These are phyloP conservation scores for Siderastrea siderea DNA, from an alignment of 92 coral and sea anemone genomes.

Conservation along the genomic window DNA sequence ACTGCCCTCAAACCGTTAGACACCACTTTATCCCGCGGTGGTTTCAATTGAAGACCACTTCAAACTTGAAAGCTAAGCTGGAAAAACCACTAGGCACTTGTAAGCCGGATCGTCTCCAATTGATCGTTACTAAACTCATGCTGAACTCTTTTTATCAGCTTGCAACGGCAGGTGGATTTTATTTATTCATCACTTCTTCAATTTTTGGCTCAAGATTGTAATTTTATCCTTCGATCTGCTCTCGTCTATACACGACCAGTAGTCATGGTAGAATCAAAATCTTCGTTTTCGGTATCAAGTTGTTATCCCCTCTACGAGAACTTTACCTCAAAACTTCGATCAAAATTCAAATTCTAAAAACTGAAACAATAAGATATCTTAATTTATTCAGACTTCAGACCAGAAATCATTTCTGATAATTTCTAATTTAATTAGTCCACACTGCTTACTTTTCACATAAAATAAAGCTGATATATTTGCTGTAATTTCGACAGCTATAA, in stretches of 20 bases:
- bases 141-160: not conserved
- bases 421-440: not conserved
- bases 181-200: not conserved
- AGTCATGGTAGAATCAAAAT: no score
- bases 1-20: not conserved
- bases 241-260: not conserved
- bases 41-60: not conserved
- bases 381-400: not conserved
- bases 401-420: not conserved
- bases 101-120: not conserved
- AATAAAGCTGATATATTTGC: not conserved
- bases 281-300: not conserved
- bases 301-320: not conserved
- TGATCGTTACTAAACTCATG: not conserved
- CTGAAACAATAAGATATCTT: not conserved
- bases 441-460: not conserved
- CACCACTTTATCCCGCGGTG: not conserved
- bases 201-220: not conserved
- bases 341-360: not conserved
- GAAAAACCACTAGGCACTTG: not conserved
- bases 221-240: not conserved
- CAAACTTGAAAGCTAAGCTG: not conserved
- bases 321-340: not conserved
- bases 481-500: not conserved
- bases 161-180: constrained; percentile 23